Conservation (phyloP, 2,113 vertebrate species). For the Alectura lathami region DNA sequence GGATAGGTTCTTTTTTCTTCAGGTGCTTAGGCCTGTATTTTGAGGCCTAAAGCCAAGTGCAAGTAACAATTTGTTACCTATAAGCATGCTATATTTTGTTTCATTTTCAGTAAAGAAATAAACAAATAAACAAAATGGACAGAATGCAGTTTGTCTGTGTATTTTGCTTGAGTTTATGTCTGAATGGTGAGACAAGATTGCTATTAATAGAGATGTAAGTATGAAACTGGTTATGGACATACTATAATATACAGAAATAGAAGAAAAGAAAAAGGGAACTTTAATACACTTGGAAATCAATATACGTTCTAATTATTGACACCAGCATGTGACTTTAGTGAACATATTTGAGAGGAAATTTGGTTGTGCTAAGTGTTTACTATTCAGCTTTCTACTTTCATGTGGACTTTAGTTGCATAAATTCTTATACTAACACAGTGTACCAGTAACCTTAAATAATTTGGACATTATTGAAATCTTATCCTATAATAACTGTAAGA, state of each 20-base stretch:
- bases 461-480: background rate
- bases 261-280: background rate
- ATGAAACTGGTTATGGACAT: background rate
- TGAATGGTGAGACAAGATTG: background rate
- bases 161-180: background rate
- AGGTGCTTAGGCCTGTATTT: background rate
- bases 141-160: background rate
- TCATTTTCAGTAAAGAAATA: background rate
- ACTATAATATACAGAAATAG: background rate
- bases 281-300: background rate
- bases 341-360: background rate
- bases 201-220: background rate
- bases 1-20: background rate
- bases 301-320: background rate
- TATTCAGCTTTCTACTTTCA: background rate
- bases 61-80: background rate
- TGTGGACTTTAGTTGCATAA: background rate
- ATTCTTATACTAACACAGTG: background rate
- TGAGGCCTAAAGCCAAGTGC: background rate
- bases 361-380: background rate
- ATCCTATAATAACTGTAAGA: background rate
- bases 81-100: background rate
- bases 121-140: background rate
- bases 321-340: background rate
- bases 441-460: background rate